These are phyloP conservation scores for Triplophysa tibetana DNA, from an alignment of 2,113 vertebrate species.

Conservation along the genomic window DNA sequence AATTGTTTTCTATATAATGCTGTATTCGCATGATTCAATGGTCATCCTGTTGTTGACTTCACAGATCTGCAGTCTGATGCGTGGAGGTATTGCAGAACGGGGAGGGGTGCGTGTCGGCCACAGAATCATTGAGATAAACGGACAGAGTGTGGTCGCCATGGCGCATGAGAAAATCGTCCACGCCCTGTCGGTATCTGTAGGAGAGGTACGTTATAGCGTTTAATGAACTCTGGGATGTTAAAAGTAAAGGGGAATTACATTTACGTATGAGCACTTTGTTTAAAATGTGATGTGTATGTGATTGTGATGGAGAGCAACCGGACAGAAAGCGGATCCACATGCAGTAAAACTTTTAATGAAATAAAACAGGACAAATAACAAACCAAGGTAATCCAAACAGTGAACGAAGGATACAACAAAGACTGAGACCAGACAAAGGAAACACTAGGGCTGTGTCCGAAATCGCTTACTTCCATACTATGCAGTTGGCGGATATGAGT, in stretches of 20 bases:
- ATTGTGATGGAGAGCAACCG: no score
- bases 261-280: background rate
- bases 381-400: no score
- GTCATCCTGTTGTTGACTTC: constrained; percentile 27
- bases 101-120: constrained; percentile 96
- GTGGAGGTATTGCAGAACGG: constrained; percentile 94
- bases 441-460: no score
- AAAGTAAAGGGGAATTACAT: background rate
- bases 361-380: no score
- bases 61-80: constrained; percentile 98
- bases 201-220: constrained; percentile 82
- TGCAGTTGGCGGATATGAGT: no score
- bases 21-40: background rate
- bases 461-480: no score
- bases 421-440: no score
- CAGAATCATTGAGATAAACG: constrained; percentile 97
- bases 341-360: no score
- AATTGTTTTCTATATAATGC: background rate
- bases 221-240: constrained; percentile 4
- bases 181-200: constrained; percentile 93
- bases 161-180: constrained; percentile 99
- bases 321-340: no score
- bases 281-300: background rate
- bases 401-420: no score
- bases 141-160: constrained; percentile 97